Evolutionary conservation across 2,888 invertebrate species (phyloP), one percentile per base, ranked within the genome.

Genomic region (Nomada goodeniana): DNA sequence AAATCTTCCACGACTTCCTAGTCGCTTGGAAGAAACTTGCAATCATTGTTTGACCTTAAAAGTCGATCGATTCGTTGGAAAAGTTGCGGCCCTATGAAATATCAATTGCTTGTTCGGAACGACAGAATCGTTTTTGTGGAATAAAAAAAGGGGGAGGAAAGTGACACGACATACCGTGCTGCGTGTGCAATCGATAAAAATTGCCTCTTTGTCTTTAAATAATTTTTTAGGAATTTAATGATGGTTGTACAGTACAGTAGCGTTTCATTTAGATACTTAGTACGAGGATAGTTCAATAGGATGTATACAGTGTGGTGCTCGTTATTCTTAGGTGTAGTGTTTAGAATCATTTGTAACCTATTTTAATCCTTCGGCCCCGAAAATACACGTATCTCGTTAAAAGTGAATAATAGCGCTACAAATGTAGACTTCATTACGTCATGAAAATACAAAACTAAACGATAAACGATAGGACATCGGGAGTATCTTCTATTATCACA

Each of bases 21-120:
- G 42, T 50, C 11, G 11, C 20, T 53, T 36, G 20, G 42, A 42
- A 44, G 50, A 64, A 75, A 63, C 20, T 57, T 69, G 18, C 55
- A 71, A 61, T 23, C 50, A 47, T 71, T 55, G 23, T 29, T 68
- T 23, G 68, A 68, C 57, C 52, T 73, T 68, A 59, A 53, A 77
- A 73, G 42, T 64, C 59, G 73, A 77, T 67, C 77, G 68, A 81
- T 67, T 26, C 18, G 13, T 69, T 61, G 36, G 15, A 47, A 47
- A 42, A 36, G 55, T 63, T 47, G n/a, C 18, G 52, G 18, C 44
- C 7, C n/a, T 26, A 44, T 52, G 9, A 65, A 65, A 60, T 53
- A 59, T 44, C 71, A 26, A 42, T 47, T 23, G 42, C 59, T 47
- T 36, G 18, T 18, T 44, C 5, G 65, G 13, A 47, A 65, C 64